These are phyloP conservation scores for Nephrotoma flavescens DNA, from an alignment of 2,888 invertebrate species.

Conservation along the genomic window DNA sequence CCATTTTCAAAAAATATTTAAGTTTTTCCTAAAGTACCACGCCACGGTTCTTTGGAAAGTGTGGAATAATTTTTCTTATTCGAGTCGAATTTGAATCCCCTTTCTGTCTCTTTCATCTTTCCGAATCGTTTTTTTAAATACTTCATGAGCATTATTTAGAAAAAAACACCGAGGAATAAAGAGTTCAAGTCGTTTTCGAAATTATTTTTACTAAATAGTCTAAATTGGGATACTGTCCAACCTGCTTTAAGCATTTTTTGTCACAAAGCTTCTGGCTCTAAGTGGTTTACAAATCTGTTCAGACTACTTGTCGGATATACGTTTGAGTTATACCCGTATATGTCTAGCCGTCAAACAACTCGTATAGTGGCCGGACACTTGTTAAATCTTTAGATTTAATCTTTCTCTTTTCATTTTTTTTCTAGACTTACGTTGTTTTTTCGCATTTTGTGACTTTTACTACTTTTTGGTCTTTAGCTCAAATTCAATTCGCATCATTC, in stretches of 20 bases:
- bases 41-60: constrained; percentile 38
- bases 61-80: constrained; percentile 34
- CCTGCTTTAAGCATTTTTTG: constrained; percentile 49
- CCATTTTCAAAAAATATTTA: constrained; percentile 24
- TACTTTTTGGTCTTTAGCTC: constrained; percentile 23
- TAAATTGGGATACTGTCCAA: constrained; percentile 40
- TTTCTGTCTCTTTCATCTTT: constrained; percentile 21
- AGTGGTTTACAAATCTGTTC: constrained; percentile 49
- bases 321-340: constrained; percentile 38
- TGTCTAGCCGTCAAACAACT: constrained; percentile 49
- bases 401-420: constrained; percentile 13
- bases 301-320: constrained; percentile 38
- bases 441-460: constrained; percentile 19
- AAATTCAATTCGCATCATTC: constrained; percentile 28
- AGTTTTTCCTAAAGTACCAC: constrained; percentile 22
- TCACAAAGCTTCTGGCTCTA: constrained; percentile 49
- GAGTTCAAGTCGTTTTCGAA: constrained; percentile 40
- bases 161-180: constrained; percentile 45
- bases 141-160: constrained; percentile 38
- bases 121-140: constrained; percentile 37
- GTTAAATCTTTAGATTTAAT: constrained; percentile 42
- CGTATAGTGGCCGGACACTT: constrained; percentile 40
- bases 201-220: constrained; percentile 46
- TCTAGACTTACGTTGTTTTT: constrained; percentile 10
- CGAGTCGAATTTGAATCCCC: constrained; percentile 32